Conservation (phyloP, 2,888 invertebrate genomes). For the Scaptomyza polygonia region DNA sequence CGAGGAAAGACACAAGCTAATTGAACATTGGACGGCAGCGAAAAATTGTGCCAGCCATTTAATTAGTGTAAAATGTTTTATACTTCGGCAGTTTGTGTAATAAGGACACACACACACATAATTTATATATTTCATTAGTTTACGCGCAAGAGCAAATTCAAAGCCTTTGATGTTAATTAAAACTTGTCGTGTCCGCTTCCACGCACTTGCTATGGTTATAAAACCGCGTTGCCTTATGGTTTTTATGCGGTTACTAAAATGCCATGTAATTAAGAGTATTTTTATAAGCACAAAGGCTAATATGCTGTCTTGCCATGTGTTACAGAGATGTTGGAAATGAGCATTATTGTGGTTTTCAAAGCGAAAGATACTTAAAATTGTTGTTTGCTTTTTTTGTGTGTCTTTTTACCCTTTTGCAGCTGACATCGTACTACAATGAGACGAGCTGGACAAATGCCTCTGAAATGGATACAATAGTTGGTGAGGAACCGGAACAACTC, state of each 20-base stretch:
- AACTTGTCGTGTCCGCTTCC: slow-evolving; percentile 26
- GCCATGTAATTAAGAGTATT: slow-evolving; percentile 28
- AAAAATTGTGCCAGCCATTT: slow-evolving; percentile 34
- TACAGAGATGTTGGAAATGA: not conserved
- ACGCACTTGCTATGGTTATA: not conserved
- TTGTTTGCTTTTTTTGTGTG: slow-evolving; percentile 1
- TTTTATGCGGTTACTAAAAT: slow-evolving; percentile 27
- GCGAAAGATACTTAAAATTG: slow-evolving; percentile 15
- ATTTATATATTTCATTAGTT: slow-evolving; percentile 62
- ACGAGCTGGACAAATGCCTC: slow-evolving; percentile 83
- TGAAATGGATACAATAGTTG: slow-evolving; percentile 85
- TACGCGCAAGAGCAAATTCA: slow-evolving; percentile 19
- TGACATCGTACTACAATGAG: slow-evolving; percentile 84
- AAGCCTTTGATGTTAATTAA: slow-evolving; percentile 64
- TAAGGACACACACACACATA: slow-evolving; percentile 11
- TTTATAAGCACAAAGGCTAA: slow-evolving; percentile 8
- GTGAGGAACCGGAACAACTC: slow-evolving; percentile 90
- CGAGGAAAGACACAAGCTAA: slow-evolving; percentile 17
- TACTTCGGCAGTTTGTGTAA: slow-evolving; percentile 27
- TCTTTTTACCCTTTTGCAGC: slow-evolving; percentile 62
- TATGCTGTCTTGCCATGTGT: slow-evolving; percentile 8
- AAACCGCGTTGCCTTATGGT: slow-evolving; percentile 18
- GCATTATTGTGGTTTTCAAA: slow-evolving; percentile 1
- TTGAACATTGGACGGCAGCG: slow-evolving; percentile 27
- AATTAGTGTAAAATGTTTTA: slow-evolving; percentile 55